These are phyloP conservation scores for Drosophila sp. DNA, from an alignment of 1,140 invertebrate species.

Conservation along the genomic window DNA sequence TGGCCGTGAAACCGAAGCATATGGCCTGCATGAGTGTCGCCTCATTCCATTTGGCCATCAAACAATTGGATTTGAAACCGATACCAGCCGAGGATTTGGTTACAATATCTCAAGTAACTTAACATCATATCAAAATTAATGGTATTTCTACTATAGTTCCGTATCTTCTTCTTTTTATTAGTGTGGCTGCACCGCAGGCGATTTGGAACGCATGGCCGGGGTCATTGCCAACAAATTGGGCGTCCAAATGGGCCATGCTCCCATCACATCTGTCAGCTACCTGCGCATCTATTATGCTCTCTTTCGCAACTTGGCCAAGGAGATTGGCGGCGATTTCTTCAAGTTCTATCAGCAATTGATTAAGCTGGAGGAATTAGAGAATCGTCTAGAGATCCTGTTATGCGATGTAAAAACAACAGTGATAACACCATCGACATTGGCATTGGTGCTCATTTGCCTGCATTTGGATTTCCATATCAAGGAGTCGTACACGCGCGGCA, in stretches of 20 bases:
- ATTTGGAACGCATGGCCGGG: slow-evolving; percentile 89
- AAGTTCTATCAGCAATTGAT: slow-evolving; percentile 82
- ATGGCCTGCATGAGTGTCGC: slow-evolving; percentile 83
- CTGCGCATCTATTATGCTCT: slow-evolving; percentile 87
- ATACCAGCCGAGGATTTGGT: slow-evolving; percentile 82
- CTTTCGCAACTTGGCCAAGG: slow-evolving; percentile 84
- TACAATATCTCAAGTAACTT: slow-evolving; percentile 81
- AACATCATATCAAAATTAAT: neutral
- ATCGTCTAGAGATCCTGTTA: slow-evolving; percentile 88
- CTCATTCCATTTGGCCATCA: slow-evolving; percentile 82
- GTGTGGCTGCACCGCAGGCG: slow-evolving; percentile 89
- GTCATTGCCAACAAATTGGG: slow-evolving; percentile 89
- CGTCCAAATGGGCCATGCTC: slow-evolving; percentile 85
- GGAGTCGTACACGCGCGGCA: slow-evolving; percentile 78
- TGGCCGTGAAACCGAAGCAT: slow-evolving; percentile 86
- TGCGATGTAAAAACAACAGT: slow-evolving; percentile 89
- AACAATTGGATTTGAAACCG: slow-evolving; percentile 77
- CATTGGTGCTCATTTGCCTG: slow-evolving; percentile 88
- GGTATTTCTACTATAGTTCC: neutral
- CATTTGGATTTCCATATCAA: slow-evolving; percentile 85
- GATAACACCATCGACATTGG: slow-evolving; percentile 87
- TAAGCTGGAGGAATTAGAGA: slow-evolving; percentile 85
- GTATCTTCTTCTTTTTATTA: slow-evolving; percentile 83
- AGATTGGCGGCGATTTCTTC: slow-evolving; percentile 83
- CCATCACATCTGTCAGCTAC: slow-evolving; percentile 87